phyloP scores from a whole-genome alignment of 2,888 invertebrate species.

The Aelia acuminata region DNA sequence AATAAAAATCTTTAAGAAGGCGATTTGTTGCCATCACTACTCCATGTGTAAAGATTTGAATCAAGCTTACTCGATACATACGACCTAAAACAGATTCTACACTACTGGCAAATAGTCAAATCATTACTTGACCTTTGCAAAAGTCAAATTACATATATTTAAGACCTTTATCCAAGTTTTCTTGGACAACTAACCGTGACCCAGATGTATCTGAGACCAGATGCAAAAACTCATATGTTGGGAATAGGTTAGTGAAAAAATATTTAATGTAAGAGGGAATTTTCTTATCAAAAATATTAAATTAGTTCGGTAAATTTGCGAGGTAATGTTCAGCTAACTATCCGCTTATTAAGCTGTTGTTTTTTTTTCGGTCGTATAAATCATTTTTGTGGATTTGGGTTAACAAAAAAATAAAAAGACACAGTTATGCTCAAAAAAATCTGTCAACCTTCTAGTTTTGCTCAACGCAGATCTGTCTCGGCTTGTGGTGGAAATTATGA shows the following conservation, averaged over 20 bases:
- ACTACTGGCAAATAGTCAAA: no score
- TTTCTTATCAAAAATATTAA: not conserved
- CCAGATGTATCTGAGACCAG: not conserved
- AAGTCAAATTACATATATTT: not conserved
- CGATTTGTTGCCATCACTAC: no score
- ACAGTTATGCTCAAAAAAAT: constrained; percentile 5
- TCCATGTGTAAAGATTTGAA: no score
- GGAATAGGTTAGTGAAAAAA: constrained; percentile 15
- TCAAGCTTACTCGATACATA: no score
- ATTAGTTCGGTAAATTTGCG: not conserved
- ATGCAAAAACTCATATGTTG: constrained; percentile 44
- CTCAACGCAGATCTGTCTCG: not conserved
- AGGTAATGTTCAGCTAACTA: not conserved
- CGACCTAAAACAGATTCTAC: no score
- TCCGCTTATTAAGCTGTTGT: not conserved
- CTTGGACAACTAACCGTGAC: not conserved
- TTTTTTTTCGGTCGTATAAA: not conserved
- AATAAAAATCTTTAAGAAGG: no score
- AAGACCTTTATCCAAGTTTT: not conserved
- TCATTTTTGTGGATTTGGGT: not conserved
- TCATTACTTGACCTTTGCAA: not conserved
- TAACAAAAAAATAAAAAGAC: not conserved
- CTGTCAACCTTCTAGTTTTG: no score
- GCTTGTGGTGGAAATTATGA: constrained; percentile 40
- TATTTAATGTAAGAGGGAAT: not conserved